Percentiles rank a stretch among this genome's conserved stretches.
Evolutionary conservation across 2,113 vertebrate genomes (phyloP).

Genomic region (Hippocampus comes): DNA sequence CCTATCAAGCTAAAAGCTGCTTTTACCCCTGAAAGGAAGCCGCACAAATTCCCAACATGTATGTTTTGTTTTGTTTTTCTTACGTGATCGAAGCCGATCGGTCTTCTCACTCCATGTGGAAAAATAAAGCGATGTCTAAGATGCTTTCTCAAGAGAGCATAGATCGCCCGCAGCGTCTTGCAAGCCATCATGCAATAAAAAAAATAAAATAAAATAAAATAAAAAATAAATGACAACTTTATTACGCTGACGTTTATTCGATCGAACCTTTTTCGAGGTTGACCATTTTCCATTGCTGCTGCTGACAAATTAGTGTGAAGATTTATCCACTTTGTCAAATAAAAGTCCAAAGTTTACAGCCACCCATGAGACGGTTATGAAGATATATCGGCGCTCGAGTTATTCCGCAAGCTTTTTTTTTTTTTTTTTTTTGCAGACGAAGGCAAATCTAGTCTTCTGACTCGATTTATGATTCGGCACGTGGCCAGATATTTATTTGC

Average conservation of each 20-base stretch:
- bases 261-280: background rate
- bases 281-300: background rate
- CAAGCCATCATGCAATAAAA: background rate
- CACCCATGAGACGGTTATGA: background rate
- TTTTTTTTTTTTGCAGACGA: conserved; percentile 7
- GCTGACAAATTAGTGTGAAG: conserved; percentile 7
- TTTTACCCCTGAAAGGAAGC: too few species aligned
- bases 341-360: conserved; percentile 4
- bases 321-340: conserved; percentile 11
- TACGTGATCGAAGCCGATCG: background rate
- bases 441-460: background rate
- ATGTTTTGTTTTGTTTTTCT: background rate
- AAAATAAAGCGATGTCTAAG: background rate
- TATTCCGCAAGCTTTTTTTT: background rate
- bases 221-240: conserved; percentile 3
- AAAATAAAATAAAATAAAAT: background rate
- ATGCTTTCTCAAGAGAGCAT: background rate
- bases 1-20: too few species aligned
- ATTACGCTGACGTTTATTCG: background rate
- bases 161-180: background rate
- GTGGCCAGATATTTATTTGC: background rate
- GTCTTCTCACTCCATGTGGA: background rate
- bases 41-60: too few species aligned
- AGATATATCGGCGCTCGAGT: conserved; percentile 6
- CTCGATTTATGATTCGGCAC: background rate